These are phyloP conservation scores for Erebia palarica DNA, from an alignment of 2,888 invertebrate species.

Conservation along the genomic window DNA sequence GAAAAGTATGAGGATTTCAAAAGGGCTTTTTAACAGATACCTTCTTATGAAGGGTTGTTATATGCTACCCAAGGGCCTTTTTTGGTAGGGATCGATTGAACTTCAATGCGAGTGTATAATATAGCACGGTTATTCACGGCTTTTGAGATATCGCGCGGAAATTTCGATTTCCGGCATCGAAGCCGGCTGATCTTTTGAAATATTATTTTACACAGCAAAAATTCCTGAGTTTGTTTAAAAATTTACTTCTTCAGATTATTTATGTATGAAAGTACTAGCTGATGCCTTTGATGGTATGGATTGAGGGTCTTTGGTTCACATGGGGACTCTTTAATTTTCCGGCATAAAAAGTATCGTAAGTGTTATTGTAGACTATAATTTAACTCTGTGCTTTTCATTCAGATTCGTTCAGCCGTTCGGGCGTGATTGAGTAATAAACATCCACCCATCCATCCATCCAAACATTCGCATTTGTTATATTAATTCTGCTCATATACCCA, in stretches of 20 bases:
- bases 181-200: neutral
- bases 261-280: too few relatives aligned
- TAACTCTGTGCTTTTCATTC: too few relatives aligned
- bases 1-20: slow-evolving; percentile 6
- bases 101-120: neutral
- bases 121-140: neutral
- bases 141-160: slow-evolving; percentile 6
- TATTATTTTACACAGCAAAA: neutral
- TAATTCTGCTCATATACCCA: too few relatives aligned
- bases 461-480: too few relatives aligned
- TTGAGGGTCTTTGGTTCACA: too few relatives aligned
- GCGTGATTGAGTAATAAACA: too few relatives aligned
- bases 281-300: too few relatives aligned
- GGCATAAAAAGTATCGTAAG: too few relatives aligned
- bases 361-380: too few relatives aligned
- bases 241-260: neutral
- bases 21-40: neutral
- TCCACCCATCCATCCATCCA: too few relatives aligned
- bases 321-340: too few relatives aligned
- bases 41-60: slow-evolving; percentile 14
- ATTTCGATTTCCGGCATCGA: neutral
- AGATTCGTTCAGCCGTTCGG: too few relatives aligned
- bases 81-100: slow-evolving; percentile 15
- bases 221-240: neutral
- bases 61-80: slow-evolving; percentile 16